A percentile compares a stretch with the other conserved stretches of the same genome.
Conservation (phyloP, 2,113 vertebrate genomes). For the Porphyrio hochstetteri region DNA sequence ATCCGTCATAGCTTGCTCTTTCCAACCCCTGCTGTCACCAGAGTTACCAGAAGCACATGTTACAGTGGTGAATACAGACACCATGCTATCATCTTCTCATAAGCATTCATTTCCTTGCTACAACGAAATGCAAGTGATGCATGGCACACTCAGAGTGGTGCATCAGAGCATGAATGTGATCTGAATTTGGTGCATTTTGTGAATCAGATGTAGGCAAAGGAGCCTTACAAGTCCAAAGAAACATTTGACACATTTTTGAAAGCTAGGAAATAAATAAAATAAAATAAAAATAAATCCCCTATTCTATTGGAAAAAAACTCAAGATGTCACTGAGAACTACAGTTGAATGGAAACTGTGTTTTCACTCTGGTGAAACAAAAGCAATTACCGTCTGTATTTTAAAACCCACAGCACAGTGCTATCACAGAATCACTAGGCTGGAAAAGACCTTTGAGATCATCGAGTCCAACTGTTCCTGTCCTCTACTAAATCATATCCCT, state of each 20-base stretch:
- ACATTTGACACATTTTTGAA: neutral
- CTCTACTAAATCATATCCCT: too few species aligned
- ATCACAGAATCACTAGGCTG: too few species aligned
- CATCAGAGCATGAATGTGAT: neutral
- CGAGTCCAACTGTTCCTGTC: too few species aligned
- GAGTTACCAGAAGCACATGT: accelerated
- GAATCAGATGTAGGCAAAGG: neutral
- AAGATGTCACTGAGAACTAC: neutral
- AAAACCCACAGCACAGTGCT: neutral
- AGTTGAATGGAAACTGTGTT: neutral
- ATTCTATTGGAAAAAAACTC: neutral
- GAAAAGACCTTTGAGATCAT: too few species aligned
- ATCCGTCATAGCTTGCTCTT: neutral
- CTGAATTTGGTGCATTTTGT: neutral
- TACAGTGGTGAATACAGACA: neutral
- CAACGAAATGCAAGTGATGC: neutral
- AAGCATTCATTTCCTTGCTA: neutral
- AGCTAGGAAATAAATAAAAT: neutral
- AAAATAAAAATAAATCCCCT: neutral
- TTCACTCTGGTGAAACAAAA: neutral
- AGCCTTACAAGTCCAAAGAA: neutral
- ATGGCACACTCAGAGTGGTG: accelerated
- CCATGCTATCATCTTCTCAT: neutral
- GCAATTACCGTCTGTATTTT: neutral
- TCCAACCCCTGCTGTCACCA: neutral